Percentiles rank a stretch among this genome's conserved stretches.
Evolutionary conservation across 2,888 invertebrate species (phyloP).

Genomic region (Dynastes hyllus): DNA sequence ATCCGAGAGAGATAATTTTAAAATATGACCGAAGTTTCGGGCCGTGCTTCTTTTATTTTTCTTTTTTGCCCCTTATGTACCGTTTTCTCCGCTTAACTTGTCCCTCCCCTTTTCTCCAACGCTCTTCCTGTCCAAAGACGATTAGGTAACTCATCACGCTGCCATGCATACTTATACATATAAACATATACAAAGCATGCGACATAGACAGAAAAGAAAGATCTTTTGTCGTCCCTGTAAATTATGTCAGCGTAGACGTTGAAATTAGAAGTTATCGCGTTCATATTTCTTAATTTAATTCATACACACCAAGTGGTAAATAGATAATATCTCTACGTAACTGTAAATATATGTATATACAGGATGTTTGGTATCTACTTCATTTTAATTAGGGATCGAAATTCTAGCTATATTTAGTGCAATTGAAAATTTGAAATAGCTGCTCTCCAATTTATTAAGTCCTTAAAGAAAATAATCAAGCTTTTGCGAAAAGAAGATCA

Average conservation of each 20-base stretch:
- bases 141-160: conserved; percentile 33
- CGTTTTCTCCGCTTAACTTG: conserved; percentile 6
- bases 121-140: conserved; percentile 20
- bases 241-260: conserved; percentile 44
- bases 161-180: conserved; percentile 13
- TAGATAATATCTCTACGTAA: conserved; percentile 5
- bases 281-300: conserved; percentile 50
- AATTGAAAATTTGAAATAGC: too few relatives aligned
- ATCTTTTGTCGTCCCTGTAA: conserved; percentile 41
- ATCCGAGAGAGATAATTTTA: conserved; percentile 48
- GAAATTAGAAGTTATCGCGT: conserved; percentile 49
- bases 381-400: too few relatives aligned
- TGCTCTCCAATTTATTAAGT: too few relatives aligned
- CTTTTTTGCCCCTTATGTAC: conserved; percentile 12
- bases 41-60: conserved; percentile 16
- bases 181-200: conserved; percentile 1
- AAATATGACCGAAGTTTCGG: conserved; percentile 36
- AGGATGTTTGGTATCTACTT: too few relatives aligned
- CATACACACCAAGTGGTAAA: conserved; percentile 27
- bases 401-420: too few relatives aligned
- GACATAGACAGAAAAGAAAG: background rate
- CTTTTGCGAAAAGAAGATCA: too few relatives aligned
- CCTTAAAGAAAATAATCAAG: too few relatives aligned
- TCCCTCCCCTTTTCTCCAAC: conserved; percentile 15
- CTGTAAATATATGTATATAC: too few relatives aligned